Evolutionary conservation across 2,888 invertebrate genomes (phyloP).

Genomic region (Galerucella pusilla): DNA sequence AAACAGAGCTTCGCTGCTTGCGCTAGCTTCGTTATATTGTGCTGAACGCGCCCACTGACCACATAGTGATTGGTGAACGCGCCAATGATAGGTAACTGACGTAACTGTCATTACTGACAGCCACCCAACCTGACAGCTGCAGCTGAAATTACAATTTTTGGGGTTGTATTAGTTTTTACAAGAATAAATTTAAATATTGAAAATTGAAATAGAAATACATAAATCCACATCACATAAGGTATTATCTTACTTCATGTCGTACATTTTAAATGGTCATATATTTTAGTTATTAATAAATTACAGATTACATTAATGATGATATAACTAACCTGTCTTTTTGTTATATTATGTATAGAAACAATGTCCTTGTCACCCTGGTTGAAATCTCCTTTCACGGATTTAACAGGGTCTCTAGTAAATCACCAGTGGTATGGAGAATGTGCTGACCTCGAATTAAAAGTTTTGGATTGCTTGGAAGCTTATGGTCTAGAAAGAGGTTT

Average conservation of each 20-base stretch:
- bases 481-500: constrained; percentile 77
- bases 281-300: constrained; percentile 7
- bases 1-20: too few species aligned
- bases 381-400: constrained; percentile 77
- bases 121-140: too few species aligned
- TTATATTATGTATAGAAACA: constrained; percentile 1
- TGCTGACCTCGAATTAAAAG: constrained; percentile 74
- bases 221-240: too few species aligned
- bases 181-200: too few species aligned
- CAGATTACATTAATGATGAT: constrained; percentile 37
- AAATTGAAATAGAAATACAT: too few species aligned
- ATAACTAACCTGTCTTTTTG: constrained; percentile 37
- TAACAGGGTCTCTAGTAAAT: constrained; percentile 73
- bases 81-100: too few species aligned
- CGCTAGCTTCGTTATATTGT: too few species aligned
- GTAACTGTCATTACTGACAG: too few species aligned
- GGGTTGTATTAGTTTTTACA: too few species aligned
- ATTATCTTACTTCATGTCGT: neutral
- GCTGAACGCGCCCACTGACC: too few species aligned
- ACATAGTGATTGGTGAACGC: too few species aligned
- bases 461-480: constrained; percentile 83
- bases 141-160: too few species aligned
- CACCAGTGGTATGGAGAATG: constrained; percentile 76
- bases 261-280: neutral
- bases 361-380: constrained; percentile 67